Base-by-base conservation (phyloP, 2,888 invertebrate genomes). In the Thera obeliscata region DNA sequence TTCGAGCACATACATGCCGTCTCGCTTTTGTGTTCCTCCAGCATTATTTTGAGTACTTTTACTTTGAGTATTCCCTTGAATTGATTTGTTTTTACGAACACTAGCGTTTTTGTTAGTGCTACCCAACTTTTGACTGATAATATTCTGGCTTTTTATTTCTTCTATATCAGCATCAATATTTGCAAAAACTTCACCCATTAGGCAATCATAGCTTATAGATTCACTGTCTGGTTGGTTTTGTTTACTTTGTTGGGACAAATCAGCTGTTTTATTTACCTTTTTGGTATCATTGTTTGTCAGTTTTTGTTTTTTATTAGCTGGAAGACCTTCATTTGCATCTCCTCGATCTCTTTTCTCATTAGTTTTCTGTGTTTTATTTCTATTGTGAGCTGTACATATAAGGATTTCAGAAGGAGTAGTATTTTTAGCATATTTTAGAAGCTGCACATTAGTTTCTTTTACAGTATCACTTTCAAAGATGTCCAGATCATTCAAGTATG, bases 101-200 rank as follows among this genome's bases (percentile, higher is more conserved):
- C 50, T 3, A 38, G 56, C 50, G 59, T 67, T 55, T 58, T 61
- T 61, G 43, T 36, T 63, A 62, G 56, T 64, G n/a, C 61, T 54
- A 52, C 59, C 48, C 9, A 62, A 12, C 54, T 43, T 67, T 46
- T 64, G 61, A 64, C 73, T 78, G 11, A 56, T 68, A 38, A 71
- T 59, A 48, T 78, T 77, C 67, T 82, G 80, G 58, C 76, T 80
- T 72, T 83, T 81, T 64, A 77, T 80, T 68, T 79, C 78, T 74
- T 83, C 80, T 63, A 91, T 88, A 68, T 93, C 92, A 49, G 87
- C 87, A 80, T 93, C 89, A 78, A 91, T 92, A 68, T 80, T 89
- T 52, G 89, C 90, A 81, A 91, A 91, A 7, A 89, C 91, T 78
- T 88, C 84, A 22, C 83, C 83, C 83, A 92, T 89, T 41, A 91